Evolutionary conservation across 1,140 invertebrate species (phyloP).

Genomic region (Temnothorax longispinosus): DNA sequence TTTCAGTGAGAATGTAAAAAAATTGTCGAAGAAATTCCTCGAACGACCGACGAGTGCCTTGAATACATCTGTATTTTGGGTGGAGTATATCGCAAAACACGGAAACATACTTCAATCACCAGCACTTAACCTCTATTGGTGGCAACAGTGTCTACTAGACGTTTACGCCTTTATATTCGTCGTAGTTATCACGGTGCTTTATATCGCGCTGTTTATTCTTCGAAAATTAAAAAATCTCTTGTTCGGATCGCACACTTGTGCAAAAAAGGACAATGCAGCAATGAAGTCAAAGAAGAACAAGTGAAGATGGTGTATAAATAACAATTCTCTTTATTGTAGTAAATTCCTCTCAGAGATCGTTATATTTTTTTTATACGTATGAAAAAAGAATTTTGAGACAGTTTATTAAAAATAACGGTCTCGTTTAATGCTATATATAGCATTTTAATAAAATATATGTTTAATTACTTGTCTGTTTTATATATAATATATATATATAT

Average conservation of each 20-base stretch:
- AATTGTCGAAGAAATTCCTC: constrained; percentile 79
- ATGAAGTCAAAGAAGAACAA: constrained; percentile 58
- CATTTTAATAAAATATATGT: constrained; percentile 9
- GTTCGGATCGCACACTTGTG: background rate
- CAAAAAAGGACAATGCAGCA: background rate
- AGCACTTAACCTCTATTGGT: constrained; percentile 79
- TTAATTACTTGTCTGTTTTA: constrained; percentile 3
- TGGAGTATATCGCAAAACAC: constrained; percentile 85
- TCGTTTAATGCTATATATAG: background rate
- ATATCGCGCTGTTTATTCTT: constrained; percentile 23
- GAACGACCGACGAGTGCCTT: constrained; percentile 82
- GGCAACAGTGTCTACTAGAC: constrained; percentile 79
- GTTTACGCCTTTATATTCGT: constrained; percentile 75
- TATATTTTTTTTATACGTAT: background rate
- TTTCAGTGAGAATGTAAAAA: constrained; percentile 69
- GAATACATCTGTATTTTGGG: constrained; percentile 83
- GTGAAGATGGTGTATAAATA: background rate
- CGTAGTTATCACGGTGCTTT: background rate
- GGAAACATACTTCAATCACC: constrained; percentile 78
- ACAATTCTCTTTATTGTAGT: background rate
- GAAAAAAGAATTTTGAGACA: background rate
- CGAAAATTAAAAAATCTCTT: constrained; percentile 26
- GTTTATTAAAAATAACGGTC: background rate
- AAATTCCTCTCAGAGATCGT: background rate
- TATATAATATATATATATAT: background rate